A percentile compares a stretch with the other conserved stretches of the same genome.
Conservation (phyloP, 2,797 vertebrate species). For the Poeciliopsis gracilis region DNA sequence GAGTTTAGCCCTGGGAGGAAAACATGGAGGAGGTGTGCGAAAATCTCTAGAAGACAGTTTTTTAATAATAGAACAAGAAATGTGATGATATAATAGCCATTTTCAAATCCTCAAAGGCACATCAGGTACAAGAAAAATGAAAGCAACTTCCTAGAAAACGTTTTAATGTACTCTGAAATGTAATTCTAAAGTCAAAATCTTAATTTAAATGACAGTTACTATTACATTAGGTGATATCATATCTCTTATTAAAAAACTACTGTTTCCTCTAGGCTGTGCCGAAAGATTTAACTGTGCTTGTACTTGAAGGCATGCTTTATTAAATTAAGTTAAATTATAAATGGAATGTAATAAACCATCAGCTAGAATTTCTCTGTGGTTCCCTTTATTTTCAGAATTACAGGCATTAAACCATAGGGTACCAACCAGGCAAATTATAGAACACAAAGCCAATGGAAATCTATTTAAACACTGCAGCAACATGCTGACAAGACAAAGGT, state of each 20-base stretch:
- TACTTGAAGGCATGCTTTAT: neutral
- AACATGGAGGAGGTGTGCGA: slow-evolving; percentile 16
- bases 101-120: neutral
- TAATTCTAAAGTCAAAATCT: neutral
- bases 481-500: neutral
- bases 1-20: slow-evolving; percentile 25
- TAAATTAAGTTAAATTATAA: neutral
- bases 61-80: slow-evolving; percentile 8
- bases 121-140: neutral
- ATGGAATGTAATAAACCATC: neutral
- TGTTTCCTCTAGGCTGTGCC: neutral
- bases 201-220: neutral
- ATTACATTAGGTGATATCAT: neutral
- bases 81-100: slow-evolving; percentile 5
- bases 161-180: neutral
- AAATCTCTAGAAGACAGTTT: slow-evolving; percentile 22
- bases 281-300: neutral
- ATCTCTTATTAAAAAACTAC: neutral
- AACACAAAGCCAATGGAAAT: neutral
- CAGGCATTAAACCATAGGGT: neutral
- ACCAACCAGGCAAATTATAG: neutral
- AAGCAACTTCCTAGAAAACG: neutral
- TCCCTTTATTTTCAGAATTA: neutral
- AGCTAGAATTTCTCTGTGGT: neutral
- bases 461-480: neutral